Conservation (phyloP, 37 sponge, comb jelly and placozoan species). For the Cladorhizidae sp. region DNA sequence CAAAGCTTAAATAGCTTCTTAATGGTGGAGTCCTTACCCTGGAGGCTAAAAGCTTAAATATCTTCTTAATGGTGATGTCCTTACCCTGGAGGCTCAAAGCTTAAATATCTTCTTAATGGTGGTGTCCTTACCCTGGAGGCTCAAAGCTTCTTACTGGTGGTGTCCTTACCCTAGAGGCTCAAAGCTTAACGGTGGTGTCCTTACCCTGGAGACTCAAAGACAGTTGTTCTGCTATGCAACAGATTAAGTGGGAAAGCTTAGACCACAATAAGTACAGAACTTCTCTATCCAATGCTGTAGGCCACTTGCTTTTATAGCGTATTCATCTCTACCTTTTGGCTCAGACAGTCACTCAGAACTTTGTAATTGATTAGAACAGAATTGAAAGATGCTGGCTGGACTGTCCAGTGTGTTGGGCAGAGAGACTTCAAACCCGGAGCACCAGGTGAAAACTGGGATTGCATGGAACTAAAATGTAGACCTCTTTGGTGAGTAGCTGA, state of each 20-base stretch:
- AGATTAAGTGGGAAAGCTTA: slow-evolving; percentile 60
- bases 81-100: too few relatives aligned
- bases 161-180: too few relatives aligned
- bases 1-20: too few relatives aligned
- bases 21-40: slow-evolving; percentile 26
- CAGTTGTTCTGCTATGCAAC: slow-evolving; percentile 26
- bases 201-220: too few relatives aligned
- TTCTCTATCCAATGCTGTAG: slow-evolving; percentile 47
- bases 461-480: slow-evolving; percentile 8
- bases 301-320: slow-evolving; percentile 36
- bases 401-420: slow-evolving; percentile 76
- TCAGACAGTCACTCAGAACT: slow-evolving; percentile 26
- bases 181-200: too few relatives aligned
- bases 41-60: too few relatives aligned
- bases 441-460: too few relatives aligned
- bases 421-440: slow-evolving; percentile 37
- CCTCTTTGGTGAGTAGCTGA: slow-evolving; percentile 65
- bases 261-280: slow-evolving; percentile 64
- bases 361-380: slow-evolving; percentile 49
- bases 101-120: too few relatives aligned
- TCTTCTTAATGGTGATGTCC: too few relatives aligned
- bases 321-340: slow-evolving; percentile 59
- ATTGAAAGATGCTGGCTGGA: slow-evolving; percentile 47
- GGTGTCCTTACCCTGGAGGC: too few relatives aligned
- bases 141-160: too few relatives aligned